These are phyloP conservation scores for Polymixis flavicincta DNA, from an alignment of 2,888 invertebrate genomes.

Conservation along the genomic window DNA sequence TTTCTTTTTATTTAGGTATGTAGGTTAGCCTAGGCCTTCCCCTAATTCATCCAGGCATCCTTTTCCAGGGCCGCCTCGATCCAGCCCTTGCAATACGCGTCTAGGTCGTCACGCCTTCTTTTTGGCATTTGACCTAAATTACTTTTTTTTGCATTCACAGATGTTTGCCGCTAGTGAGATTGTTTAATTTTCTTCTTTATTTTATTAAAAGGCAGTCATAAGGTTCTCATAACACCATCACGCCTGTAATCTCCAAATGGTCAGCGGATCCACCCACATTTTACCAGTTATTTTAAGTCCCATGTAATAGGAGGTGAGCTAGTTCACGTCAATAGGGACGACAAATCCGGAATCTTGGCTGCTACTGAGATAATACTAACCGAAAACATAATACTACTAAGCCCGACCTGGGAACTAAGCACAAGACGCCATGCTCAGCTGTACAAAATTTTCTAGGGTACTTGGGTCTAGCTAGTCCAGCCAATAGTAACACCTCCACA, in stretches of 20 bases:
- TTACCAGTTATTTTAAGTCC: background rate
- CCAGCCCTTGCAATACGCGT: no score
- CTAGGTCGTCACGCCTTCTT: no score
- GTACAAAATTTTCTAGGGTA: no score
- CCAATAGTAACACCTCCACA: no score
- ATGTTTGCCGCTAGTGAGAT: background rate
- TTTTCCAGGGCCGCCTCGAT: no score
- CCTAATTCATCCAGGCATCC: no score
- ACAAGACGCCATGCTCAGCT: background rate
- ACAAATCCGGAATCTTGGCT: background rate
- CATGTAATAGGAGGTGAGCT: background rate
- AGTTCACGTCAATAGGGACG: background rate
- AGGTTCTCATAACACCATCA: background rate
- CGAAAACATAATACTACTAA: background rate
- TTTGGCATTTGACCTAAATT: no score
- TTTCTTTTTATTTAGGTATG: no score
- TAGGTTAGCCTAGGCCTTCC: no score
- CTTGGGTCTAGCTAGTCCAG: no score
- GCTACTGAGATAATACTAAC: background rate
- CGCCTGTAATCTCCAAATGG: background rate
- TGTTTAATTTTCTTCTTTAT: no score
- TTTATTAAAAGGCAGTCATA: no score
- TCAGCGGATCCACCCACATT: background rate
- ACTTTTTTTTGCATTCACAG: background rate
- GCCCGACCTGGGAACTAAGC: background rate